Percentiles rank a stretch among this genome's conserved stretches.
phyloP scores from a whole-genome alignment of 2,113 vertebrate species.

The Sorex araneus region DNA sequence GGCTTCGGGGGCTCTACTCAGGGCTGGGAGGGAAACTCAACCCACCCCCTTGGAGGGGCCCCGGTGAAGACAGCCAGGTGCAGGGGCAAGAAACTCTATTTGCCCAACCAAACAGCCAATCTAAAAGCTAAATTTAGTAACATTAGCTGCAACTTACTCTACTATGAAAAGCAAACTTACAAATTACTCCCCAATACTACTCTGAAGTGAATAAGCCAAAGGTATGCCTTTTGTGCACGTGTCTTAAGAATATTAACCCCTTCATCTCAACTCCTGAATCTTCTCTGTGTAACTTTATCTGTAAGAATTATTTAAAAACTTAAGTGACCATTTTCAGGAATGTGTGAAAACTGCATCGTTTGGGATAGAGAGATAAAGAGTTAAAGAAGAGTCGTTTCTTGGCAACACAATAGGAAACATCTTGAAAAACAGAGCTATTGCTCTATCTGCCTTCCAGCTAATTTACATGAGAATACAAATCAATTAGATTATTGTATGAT shows the following conservation, averaged over 20 bases:
- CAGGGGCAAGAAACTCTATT: too few species aligned
- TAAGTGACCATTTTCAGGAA: slow-evolving; percentile 8
- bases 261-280: neutral
- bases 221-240: neutral
- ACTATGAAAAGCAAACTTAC: neutral
- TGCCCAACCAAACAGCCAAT: neutral
- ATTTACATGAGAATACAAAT: slow-evolving; percentile 17
- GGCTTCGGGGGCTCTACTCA: too few species aligned
- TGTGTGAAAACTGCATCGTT: neutral
- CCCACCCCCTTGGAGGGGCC: too few species aligned
- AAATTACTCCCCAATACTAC: slow-evolving; percentile 23
- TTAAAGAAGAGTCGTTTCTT: slow-evolving; percentile 35
- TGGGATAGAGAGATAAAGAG: neutral
- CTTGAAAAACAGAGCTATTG: neutral
- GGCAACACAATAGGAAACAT: slow-evolving; percentile 14
- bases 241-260: neutral
- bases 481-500: neutral
- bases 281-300: neutral
- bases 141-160: neutral
- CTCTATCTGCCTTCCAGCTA: neutral
- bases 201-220: slow-evolving; percentile 19
- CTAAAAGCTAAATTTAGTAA: neutral
- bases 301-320: neutral
- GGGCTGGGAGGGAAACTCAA: too few species aligned
- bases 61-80: too few species aligned